Percentiles rank a stretch among this genome's conserved stretches.
phyloP scores from a whole-genome alignment of 2,888 invertebrate species.

The Epirrita christyi region DNA sequence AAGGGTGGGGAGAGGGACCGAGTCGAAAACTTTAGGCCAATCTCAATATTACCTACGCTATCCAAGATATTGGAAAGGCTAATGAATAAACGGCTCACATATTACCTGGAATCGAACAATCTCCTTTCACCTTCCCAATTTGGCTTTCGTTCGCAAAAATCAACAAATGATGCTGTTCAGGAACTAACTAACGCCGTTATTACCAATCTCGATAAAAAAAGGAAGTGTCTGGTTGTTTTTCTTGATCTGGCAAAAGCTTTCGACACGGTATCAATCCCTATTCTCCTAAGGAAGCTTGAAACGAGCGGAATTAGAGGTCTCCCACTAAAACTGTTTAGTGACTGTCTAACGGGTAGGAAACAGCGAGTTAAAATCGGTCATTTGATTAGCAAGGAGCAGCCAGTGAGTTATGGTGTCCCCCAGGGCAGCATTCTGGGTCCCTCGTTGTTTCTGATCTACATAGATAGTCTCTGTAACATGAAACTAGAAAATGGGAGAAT shows the following conservation, averaged over 20 bases:
- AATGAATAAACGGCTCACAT: neutral
- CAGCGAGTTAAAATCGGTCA: neutral
- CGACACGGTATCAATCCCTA: too few species aligned
- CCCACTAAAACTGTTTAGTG: too few species aligned
- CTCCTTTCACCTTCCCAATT: too few species aligned
- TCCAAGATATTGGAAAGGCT: neutral
- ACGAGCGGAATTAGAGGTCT: too few species aligned
- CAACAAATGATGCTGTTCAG: too few species aligned
- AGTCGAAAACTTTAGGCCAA: neutral
- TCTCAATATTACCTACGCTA: neutral
- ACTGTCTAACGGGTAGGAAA: neutral
- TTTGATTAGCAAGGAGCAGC: neutral
- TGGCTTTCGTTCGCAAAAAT: too few species aligned
- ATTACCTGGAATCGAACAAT: too few species aligned
- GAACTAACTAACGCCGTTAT: too few species aligned
- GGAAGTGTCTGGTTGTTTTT: too few species aligned
- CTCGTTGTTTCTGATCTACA: neutral
- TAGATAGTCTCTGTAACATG: neutral
- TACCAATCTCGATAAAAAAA: too few species aligned
- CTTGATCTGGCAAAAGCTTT: too few species aligned
- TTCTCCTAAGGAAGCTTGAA: too few species aligned
- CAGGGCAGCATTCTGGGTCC: neutral
- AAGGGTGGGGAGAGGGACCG: neutral
- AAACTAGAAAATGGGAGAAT: neutral
- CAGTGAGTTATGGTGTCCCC: neutral